These are phyloP conservation scores for Lysandra bellargus DNA, from an alignment of 2,888 invertebrate genomes.

Conservation along the genomic window DNA sequence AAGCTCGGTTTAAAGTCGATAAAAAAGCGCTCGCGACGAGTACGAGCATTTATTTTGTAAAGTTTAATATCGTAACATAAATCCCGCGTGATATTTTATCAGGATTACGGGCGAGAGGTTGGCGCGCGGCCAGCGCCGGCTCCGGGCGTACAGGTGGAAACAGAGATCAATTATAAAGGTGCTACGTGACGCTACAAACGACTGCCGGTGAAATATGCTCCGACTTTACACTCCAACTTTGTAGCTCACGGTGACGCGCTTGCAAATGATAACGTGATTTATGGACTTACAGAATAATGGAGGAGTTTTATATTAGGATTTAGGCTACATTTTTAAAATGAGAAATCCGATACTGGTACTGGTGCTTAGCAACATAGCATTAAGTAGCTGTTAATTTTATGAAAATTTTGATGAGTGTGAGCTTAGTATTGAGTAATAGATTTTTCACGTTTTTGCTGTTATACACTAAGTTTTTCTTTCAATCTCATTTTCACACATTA, in stretches of 20 bases:
- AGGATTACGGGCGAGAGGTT: conserved; percentile 14
- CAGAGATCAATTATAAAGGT: conserved; percentile 27
- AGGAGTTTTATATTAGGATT: not conserved
- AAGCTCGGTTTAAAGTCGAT: conserved; percentile 1
- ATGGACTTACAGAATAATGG: not conserved
- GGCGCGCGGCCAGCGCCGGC: not conserved
- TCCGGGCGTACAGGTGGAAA: conserved; percentile 10
- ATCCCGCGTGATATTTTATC: conserved; percentile 7
- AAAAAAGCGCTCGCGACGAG: conserved; percentile 1
- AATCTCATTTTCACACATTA: too few relatives aligned
- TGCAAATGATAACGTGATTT: conserved; percentile 20
- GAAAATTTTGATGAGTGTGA: too few relatives aligned
- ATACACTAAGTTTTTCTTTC: too few relatives aligned
- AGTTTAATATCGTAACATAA: conserved; percentile 19
- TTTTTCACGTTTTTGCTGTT: too few relatives aligned
- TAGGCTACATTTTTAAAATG: not conserved
- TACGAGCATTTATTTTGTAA: conserved; percentile 19
- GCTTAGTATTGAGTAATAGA: too few relatives aligned
- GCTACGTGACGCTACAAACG: conserved; percentile 15
- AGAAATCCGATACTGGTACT: too few relatives aligned
- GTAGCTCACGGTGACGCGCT: conserved; percentile 9
- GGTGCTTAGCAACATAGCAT: too few relatives aligned
- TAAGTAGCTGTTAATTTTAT: too few relatives aligned
- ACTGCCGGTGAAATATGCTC: conserved; percentile 13
- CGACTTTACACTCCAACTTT: conserved; percentile 14